A percentile compares a stretch with the other conserved stretches of the same genome.
Conservation (phyloP, 2,888 invertebrate genomes). For the Archips xylosteana region DNA sequence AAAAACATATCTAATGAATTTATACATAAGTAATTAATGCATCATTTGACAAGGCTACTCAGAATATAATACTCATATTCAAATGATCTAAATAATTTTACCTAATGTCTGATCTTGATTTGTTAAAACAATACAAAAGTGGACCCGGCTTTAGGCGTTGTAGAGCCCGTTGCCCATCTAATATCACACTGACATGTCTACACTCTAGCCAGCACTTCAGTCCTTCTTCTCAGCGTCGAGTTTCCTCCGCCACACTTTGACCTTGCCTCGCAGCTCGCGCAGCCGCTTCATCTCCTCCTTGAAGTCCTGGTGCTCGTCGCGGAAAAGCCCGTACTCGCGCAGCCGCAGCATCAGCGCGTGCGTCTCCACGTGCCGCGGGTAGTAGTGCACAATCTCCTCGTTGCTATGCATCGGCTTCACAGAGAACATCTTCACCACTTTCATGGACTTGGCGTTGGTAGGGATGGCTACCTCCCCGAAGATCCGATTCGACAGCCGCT, state of each 20-base stretch:
- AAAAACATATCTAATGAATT: too few species aligned
- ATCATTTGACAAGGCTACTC: too few species aligned
- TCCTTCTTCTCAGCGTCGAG: constrained; percentile 72
- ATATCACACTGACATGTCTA: not conserved
- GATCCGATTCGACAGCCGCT: constrained; percentile 93
- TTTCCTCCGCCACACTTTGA: constrained; percentile 81
- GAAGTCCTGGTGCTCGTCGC: constrained; percentile 96
- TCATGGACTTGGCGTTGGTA: constrained; percentile 91
- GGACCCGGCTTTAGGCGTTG: too few species aligned
- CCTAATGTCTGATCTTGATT: too few species aligned
- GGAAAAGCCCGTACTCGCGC: constrained; percentile 91
- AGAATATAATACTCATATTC: too few species aligned
- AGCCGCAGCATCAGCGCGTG: constrained; percentile 89
- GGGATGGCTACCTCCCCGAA: constrained; percentile 94
- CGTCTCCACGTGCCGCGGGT: constrained; percentile 93
- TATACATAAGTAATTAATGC: too few species aligned
- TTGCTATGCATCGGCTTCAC: constrained; percentile 91
- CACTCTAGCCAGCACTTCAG: constrained; percentile 29
- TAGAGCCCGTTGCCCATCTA: not conserved
- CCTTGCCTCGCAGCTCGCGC: constrained; percentile 91
- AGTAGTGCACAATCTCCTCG: constrained; percentile 91
- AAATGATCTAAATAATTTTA: too few species aligned
- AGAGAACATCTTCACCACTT: constrained; percentile 91
- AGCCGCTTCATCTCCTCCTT: constrained; percentile 94
- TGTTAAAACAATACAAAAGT: too few species aligned